A percentile compares a stretch with the other conserved stretches of the same genome.
phyloP scores from a whole-genome alignment of 2,888 invertebrate genomes.

The Choreutis nemorana region DNA sequence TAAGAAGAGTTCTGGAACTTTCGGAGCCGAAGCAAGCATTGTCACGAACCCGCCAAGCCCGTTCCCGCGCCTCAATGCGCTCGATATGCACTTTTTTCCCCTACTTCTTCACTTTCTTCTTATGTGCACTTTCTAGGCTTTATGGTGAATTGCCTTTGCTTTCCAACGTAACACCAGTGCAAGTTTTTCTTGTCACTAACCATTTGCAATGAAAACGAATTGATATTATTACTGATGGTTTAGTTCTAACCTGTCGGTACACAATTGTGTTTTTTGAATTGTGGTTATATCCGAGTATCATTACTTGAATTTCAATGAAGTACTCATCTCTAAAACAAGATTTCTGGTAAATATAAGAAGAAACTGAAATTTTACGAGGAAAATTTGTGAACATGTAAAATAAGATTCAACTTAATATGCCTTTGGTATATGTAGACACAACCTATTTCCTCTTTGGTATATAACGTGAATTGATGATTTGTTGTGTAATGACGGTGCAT shows the following conservation, averaged over 20 bases:
- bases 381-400: too few relatives aligned
- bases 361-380: too few relatives aligned
- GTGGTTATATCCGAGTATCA: too few relatives aligned
- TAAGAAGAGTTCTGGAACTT: conserved; percentile 42
- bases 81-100: conserved; percentile 41
- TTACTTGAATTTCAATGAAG: too few relatives aligned
- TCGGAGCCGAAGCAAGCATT: conserved; percentile 36
- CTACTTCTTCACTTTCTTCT: conserved; percentile 64
- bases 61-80: conserved; percentile 36
- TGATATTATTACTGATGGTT: conserved; percentile 29
- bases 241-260: conserved; percentile 1
- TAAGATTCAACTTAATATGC: too few relatives aligned
- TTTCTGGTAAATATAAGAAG: too few relatives aligned
- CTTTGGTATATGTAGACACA: too few relatives aligned
- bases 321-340: too few relatives aligned
- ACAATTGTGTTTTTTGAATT: too few relatives aligned
- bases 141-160: conserved; percentile 61
- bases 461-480: too few relatives aligned
- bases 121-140: conserved; percentile 61
- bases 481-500: too few relatives aligned
- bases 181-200: conserved; percentile 52
- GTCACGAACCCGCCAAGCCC: conserved; percentile 18
- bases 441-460: too few relatives aligned
- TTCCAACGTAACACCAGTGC: conserved; percentile 60
- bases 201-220: conserved; percentile 57